Evolutionary conservation across 2,797 vertebrate genomes (phyloP).

Genomic region (Notamacropus eugenii): DNA sequence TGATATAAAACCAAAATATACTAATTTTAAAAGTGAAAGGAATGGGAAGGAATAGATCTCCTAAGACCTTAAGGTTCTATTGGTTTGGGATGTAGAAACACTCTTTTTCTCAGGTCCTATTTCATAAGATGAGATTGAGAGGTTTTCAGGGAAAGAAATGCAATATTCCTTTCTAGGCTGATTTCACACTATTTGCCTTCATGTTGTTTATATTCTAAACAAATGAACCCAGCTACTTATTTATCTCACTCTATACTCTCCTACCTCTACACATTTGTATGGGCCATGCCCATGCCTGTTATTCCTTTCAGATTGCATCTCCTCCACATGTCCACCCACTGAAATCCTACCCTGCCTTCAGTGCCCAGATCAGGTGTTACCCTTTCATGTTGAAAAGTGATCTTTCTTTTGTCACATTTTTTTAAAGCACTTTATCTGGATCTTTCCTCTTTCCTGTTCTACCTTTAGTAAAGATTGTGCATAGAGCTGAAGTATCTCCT

Average conservation of each 20-base stretch:
- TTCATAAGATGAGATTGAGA: slow-evolving; percentile 15
- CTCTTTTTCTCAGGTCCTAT: background rate
- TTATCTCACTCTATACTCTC: background rate
- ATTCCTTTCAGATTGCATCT: background rate
- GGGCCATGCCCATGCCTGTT: background rate
- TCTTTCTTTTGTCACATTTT: background rate
- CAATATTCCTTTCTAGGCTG: background rate
- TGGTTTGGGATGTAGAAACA: slow-evolving; percentile 24
- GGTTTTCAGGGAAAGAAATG: slow-evolving; percentile 20
- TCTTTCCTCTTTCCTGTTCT: background rate
- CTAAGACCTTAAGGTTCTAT: background rate
- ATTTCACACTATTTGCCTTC: background rate
- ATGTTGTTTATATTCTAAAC: background rate
- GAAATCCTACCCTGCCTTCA: background rate
- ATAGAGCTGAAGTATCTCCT: background rate
- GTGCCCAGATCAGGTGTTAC: background rate
- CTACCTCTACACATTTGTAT: background rate
- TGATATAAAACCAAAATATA: background rate
- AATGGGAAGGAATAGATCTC: background rate
- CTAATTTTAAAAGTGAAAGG: background rate
- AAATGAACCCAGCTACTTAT: background rate
- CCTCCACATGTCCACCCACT: background rate
- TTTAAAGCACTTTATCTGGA: background rate
- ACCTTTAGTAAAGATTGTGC: background rate
- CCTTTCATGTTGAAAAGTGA: background rate